phyloP scores from a whole-genome alignment of 2,113 vertebrate species.

The Rattus rattus region DNA sequence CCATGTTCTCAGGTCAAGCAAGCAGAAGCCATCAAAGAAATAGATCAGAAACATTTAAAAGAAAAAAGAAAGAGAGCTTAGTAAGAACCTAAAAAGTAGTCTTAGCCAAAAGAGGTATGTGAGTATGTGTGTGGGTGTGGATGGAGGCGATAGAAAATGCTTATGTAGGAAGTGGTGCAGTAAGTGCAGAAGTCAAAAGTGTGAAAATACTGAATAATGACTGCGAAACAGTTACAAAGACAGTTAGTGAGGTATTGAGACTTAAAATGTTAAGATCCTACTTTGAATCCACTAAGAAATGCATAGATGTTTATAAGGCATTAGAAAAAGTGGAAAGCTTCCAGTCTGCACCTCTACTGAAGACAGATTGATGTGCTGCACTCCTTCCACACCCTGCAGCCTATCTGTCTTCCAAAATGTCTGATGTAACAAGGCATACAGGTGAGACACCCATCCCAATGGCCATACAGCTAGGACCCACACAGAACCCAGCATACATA shows the following conservation, averaged over 20 bases:
- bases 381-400: too few relatives aligned
- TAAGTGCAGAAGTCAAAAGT: neutral
- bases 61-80: neutral
- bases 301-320: neutral
- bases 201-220: neutral
- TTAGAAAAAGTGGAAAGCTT: neutral
- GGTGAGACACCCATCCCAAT: too few relatives aligned
- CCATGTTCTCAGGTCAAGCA: neutral
- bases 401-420: too few relatives aligned
- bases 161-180: fast-evolving
- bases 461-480: too few relatives aligned
- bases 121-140: too few relatives aligned
- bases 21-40: neutral
- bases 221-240: neutral
- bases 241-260: neutral
- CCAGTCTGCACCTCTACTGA: too few relatives aligned
- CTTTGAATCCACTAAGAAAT: neutral
- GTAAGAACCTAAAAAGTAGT: neutral
- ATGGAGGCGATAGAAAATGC: neutral
- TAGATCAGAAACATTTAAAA: neutral
- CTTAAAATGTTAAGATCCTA: neutral
- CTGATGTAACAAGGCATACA: too few relatives aligned
- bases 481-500: too few relatives aligned
- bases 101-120: neutral
- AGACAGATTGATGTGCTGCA: too few relatives aligned